These are phyloP conservation scores for Drosophila miranda DNA, from an alignment of 1,140 invertebrate species.

Conservation along the genomic window DNA sequence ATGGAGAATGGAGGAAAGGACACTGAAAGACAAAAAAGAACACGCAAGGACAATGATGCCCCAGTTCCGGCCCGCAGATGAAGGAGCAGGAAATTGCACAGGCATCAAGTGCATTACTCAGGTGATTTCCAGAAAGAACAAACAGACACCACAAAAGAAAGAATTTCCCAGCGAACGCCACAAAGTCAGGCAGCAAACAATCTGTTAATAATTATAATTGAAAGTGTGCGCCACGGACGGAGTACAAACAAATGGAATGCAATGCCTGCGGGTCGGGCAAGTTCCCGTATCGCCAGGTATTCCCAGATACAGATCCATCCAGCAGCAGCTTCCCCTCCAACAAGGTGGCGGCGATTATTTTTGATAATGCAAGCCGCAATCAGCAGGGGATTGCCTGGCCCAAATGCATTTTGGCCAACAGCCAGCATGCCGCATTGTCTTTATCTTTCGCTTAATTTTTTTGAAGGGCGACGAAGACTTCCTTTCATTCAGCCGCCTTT, in stretches of 20 bases:
- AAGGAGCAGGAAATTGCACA: constrained; percentile 51
- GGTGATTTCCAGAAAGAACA: constrained; percentile 49
- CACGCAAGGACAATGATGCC: constrained; percentile 60
- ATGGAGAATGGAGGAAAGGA: background rate
- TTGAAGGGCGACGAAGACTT: constrained; percentile 16
- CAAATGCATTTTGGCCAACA: constrained; percentile 64
- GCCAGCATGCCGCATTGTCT: constrained; percentile 49
- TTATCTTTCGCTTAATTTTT: constrained; percentile 8
- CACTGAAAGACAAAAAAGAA: constrained; percentile 5
- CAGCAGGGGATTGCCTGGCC: constrained; percentile 38
- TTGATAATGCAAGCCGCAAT: constrained; percentile 67
- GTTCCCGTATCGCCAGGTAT: constrained; percentile 11
- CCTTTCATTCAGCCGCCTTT: constrained; percentile 29
- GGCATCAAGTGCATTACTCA: constrained; percentile 69
- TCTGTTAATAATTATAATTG: constrained; percentile 75
- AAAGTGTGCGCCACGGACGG: constrained; percentile 47
- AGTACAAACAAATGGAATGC: constrained; percentile 2
- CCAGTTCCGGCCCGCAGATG: constrained; percentile 2
- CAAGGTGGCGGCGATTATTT: constrained; percentile 19
- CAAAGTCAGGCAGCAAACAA: constrained; percentile 43
- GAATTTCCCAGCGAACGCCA: constrained; percentile 14
- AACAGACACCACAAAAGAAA: constrained; percentile 1
- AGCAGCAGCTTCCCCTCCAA: background rate
- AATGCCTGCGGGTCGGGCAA: constrained; percentile 10
- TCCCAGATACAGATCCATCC: background rate